Conservation (phyloP, 2,888 invertebrate species). For the Neria commutata region DNA sequence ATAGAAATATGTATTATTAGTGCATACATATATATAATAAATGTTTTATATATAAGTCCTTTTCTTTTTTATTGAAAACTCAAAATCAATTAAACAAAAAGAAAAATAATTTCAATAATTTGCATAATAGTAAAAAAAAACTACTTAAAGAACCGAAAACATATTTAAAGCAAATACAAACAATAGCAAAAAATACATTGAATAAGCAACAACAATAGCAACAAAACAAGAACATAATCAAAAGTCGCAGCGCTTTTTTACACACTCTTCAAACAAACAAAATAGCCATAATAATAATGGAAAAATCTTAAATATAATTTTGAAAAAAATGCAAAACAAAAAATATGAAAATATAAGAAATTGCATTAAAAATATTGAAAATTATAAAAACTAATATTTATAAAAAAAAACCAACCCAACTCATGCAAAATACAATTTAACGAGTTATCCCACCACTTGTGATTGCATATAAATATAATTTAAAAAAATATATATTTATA, state of each 20-base stretch:
- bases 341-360: slow-evolving; percentile 9
- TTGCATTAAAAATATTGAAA: background rate
- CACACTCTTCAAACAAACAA: slow-evolving; percentile 1
- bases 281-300: slow-evolving; percentile 14
- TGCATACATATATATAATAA: background rate
- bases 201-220: background rate
- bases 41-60: background rate
- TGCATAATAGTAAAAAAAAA: too few relatives aligned
- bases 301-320: slow-evolving; percentile 9
- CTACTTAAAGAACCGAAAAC: slow-evolving; percentile 7
- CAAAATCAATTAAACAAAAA: slow-evolving; percentile 3
- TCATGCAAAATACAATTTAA: slow-evolving; percentile 49
- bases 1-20: background rate
- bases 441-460: slow-evolving; percentile 56
- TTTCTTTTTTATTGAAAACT: too few relatives aligned
- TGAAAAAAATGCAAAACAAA: slow-evolving; percentile 9
- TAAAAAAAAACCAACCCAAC: slow-evolving; percentile 25
- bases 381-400: slow-evolving; percentile 6
- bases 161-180: background rate
- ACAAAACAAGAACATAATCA: slow-evolving; percentile 7
- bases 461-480: slow-evolving; percentile 42
- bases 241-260: background rate
- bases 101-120: too few relatives aligned
- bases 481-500: too few relatives aligned
- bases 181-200: background rate